Conservation (phyloP, 2,888 invertebrate genomes). For the Prosopocoilus inquinatus region DNA sequence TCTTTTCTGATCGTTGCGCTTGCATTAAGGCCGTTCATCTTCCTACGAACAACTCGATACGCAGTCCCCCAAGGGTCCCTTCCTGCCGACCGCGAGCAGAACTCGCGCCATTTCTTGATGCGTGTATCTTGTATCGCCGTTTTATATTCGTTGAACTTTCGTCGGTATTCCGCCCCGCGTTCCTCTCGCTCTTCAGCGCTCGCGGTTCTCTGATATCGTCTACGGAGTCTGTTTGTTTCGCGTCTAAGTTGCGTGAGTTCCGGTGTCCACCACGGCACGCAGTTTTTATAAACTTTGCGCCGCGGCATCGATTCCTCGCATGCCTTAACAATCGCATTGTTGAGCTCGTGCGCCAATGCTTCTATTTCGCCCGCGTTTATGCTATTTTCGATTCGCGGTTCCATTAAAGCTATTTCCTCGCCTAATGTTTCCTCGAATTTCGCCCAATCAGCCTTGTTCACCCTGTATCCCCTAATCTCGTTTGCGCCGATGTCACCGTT, state of each 20-base stretch:
- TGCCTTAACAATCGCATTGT: background rate
- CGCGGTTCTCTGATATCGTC: conserved; percentile 1
- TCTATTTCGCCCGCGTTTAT: background rate
- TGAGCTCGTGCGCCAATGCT: background rate
- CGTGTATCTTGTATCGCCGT: background rate
- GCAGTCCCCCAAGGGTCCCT: conserved; percentile 21
- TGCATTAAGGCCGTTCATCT: background rate
- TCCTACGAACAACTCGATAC: conserved; percentile 8
- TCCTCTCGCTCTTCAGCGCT: background rate
- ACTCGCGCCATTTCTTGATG: conserved; percentile 14
- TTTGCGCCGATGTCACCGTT: no score
- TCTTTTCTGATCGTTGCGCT: background rate
- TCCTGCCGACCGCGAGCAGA: conserved; percentile 4
- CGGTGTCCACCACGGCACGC: conserved; percentile 22
- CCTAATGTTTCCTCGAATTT: background rate
- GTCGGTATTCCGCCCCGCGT: background rate
- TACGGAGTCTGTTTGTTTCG: conserved; percentile 1
- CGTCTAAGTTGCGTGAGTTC: conserved; percentile 6
- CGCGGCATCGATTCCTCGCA: conserved; percentile 13
- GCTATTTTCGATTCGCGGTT: no score
- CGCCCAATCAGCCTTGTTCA: background rate
- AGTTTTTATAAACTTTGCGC: background rate
- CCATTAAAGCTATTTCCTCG: no score
- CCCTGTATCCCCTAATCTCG: background rate
- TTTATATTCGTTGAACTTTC: conserved; percentile 5